Conservation (phyloP, 2,888 invertebrate species). For the Campoletis raptor region DNA sequence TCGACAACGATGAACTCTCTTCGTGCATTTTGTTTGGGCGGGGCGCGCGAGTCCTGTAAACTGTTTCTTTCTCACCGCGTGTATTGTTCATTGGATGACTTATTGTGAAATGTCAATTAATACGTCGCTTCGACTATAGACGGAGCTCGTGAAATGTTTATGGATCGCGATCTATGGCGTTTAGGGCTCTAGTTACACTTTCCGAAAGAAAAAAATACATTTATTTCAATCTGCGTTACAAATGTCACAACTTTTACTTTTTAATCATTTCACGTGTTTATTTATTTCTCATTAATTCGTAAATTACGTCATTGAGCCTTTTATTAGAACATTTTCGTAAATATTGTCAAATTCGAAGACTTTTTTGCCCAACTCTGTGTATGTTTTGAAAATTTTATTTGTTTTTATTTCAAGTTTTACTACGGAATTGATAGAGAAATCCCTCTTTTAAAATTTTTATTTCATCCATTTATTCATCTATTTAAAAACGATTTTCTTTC, state of each 20-base stretch:
- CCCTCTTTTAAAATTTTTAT: neutral
- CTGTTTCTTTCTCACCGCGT: neutral
- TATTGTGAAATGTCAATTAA: conserved; percentile 4
- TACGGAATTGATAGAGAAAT: neutral
- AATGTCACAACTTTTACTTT: neutral
- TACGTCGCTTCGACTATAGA: conserved; percentile 3
- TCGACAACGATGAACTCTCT: conserved; percentile 3
- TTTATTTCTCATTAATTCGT: neutral
- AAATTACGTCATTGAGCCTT: neutral
- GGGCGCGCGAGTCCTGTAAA: conserved; percentile 39
- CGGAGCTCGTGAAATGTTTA: conserved; percentile 10
- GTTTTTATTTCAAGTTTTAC: no score
- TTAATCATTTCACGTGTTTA: neutral
- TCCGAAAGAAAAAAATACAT: neutral
- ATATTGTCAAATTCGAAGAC: neutral
- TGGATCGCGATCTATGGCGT: conserved; percentile 4
- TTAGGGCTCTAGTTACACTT: neutral
- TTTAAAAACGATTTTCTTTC: neutral
- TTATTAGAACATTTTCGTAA: neutral
- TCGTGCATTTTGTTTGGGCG: conserved; percentile 53
- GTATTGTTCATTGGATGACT: conserved; percentile 25
- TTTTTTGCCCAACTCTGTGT: neutral
- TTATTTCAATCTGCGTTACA: neutral
- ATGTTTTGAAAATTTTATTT: no score
- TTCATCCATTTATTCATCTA: neutral